phyloP scores from a whole-genome alignment of 1,140 invertebrate species.

The Nylanderia fulva region DNA sequence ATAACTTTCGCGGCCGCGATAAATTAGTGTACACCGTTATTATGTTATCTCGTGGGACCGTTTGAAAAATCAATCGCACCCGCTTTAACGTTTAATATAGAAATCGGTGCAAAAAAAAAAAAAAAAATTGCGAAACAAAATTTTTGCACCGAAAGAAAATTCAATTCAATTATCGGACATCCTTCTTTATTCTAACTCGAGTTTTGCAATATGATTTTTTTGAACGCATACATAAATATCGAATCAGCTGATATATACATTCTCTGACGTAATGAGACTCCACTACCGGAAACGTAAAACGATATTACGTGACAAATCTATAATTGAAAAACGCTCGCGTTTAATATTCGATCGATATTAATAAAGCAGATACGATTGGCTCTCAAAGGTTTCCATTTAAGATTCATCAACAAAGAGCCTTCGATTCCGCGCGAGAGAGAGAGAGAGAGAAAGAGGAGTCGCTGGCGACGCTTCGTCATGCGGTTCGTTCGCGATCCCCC shows the following conservation, averaged over 20 bases:
- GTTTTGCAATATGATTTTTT: too few relatives aligned
- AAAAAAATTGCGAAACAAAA: too few relatives aligned
- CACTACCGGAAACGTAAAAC: neutral
- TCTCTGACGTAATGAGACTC: neutral
- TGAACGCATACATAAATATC: neutral
- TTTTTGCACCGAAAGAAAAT: too few relatives aligned
- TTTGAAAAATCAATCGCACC: neutral
- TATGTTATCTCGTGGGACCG: neutral
- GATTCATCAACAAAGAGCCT: constrained; percentile 20
- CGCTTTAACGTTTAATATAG: neutral
- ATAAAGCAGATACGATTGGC: constrained; percentile 12
- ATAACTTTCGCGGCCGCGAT: constrained; percentile 41
- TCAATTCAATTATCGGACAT: neutral
- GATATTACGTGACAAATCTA: neutral
- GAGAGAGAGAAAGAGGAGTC: too few relatives aligned
- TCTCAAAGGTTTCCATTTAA: constrained; percentile 42
- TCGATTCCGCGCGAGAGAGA: too few relatives aligned
- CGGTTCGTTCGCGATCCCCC: constrained; percentile 60
- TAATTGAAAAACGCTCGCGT: neutral
- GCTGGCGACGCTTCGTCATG: constrained; percentile 47
- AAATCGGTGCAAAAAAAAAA: neutral
- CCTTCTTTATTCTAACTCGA: too few relatives aligned
- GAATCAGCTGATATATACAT: neutral
- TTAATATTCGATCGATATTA: constrained; percentile 1
- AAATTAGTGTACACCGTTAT: constrained; percentile 43